Conservation (phyloP, 2,888 invertebrate species). For the Stenolophus ochropezus region DNA sequence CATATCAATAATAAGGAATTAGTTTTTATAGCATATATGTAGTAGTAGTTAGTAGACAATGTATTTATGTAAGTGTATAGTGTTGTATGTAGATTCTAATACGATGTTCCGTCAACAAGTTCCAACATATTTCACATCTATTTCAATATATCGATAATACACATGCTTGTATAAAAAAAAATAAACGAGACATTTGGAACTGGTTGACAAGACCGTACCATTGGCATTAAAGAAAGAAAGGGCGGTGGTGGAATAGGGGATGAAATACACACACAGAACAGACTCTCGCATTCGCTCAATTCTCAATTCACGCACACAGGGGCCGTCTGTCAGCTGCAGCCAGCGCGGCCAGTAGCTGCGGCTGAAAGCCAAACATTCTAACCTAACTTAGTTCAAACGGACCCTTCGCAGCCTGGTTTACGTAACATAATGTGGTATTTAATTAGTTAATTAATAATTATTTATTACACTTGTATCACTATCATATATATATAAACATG, state of each 20-base stretch:
- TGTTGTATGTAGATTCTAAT: constrained; percentile 30
- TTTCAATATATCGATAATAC: constrained; percentile 18
- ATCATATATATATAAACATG: constrained; percentile 53
- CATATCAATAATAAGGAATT: constrained; percentile 44
- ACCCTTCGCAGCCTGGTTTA: constrained; percentile 30
- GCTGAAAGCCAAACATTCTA: constrained; percentile 42
- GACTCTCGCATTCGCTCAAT: constrained; percentile 15
- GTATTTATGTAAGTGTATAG: constrained; percentile 37
- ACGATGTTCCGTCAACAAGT: constrained; percentile 16
- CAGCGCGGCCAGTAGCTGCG: constrained; percentile 12
- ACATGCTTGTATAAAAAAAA: constrained; percentile 25
- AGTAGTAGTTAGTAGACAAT: constrained; percentile 50
- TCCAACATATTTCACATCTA: constrained; percentile 17
- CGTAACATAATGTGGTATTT: constrained; percentile 49
- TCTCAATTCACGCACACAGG: constrained; percentile 11
- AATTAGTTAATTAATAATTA: constrained; percentile 51
- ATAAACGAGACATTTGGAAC: background rate
- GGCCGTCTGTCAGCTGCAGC: constrained; percentile 34
- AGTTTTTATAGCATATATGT: constrained; percentile 42
- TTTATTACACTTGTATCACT: constrained; percentile 59
- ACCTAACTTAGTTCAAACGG: constrained; percentile 36
- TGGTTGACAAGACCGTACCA: constrained; percentile 20
- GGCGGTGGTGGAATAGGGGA: constrained; percentile 36
- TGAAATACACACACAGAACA: constrained; percentile 24
- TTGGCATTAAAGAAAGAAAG: constrained; percentile 21